Evolutionary conservation across 1,140 invertebrate genomes (phyloP), one percentile per base, ranked within the genome.

Genomic region (Pseudomyrmex pallidus): DNA sequence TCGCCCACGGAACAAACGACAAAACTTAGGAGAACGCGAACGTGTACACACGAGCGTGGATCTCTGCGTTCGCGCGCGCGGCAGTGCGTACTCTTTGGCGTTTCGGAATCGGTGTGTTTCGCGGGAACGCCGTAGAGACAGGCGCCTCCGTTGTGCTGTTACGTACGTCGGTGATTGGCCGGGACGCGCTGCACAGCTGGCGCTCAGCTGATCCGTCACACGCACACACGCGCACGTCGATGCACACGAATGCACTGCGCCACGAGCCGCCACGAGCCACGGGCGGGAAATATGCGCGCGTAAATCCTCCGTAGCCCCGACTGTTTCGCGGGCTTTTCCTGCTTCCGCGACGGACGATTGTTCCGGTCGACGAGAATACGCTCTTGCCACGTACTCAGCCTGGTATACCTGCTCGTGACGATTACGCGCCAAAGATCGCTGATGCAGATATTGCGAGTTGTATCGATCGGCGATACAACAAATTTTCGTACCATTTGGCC

Each of bases 161-260:
- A 80, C 56, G 44, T 20, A 50, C 22, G 62, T 10, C 74, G 74
- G 73, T 73, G 74, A 92, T 93, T 93, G 92, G 93, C 62, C 80
- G 74, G 57, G 8, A 35, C 13, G 20, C 59, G 63, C 56, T 74
- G 84, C 91, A 92, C 93, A 93, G 93, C 93, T 94, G 93, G 92
- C 90, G 88, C 93, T 94, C 93, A 94, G 93, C 93, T 94, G 93
- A 94, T 93, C 89, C 70, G 25, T 73, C 54, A n/a, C 13, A 85
- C 74, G 17, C 89, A 86, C 56, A 88, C 63, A 62, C 57, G 22
- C 25, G 2, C 17, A 1, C 10, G 9, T 7, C 12, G 46, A 83
- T 82, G 85, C 63, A 87, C 44, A 22, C 44, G 52, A 1, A 67
- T 76, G 76, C 84, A 86, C 46, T 66, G 63, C 35, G 35, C 0